These are phyloP conservation scores for Eulimnadia texana DNA, from an alignment of 1,140 invertebrate species.

Conservation along the genomic window DNA sequence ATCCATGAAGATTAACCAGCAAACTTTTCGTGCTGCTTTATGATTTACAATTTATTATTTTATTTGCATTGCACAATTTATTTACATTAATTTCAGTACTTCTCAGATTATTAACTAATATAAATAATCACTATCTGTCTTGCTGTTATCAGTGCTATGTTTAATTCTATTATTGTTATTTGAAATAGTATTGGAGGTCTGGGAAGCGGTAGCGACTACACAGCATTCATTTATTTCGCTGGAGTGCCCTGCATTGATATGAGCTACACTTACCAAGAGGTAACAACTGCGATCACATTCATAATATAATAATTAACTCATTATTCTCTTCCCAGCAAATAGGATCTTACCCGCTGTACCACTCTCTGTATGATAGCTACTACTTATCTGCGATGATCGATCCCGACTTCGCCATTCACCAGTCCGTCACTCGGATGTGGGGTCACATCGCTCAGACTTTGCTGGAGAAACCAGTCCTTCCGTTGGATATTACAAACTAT, in stretches of 20 bases:
- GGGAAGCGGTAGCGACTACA: conserved; percentile 22
- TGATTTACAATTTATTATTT: neutral
- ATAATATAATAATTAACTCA: neutral
- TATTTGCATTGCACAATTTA: neutral
- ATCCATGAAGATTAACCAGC: too few species aligned
- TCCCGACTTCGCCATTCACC: conserved; percentile 22
- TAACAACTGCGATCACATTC: neutral
- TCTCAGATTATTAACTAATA: neutral
- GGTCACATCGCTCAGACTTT: conserved; percentile 17
- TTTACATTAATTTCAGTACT: neutral
- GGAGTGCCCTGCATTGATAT: conserved; percentile 25
- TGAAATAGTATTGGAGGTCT: conserved; percentile 5
- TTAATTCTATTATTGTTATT: neutral
- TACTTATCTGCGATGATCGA: conserved; percentile 25
- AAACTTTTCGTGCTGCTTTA: too few species aligned
- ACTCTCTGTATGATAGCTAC: conserved; percentile 28
- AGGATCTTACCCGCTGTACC: conserved; percentile 24
- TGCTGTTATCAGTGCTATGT: neutral
- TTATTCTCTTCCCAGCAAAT: conserved; percentile 20
- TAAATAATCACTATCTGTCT: neutral
- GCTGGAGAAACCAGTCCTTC: conserved; percentile 1
- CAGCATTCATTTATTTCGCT: conserved; percentile 22
- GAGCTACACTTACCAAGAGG: conserved; percentile 15
- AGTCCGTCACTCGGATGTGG: conserved; percentile 20
- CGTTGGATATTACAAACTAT: conserved; percentile 9